Evolutionary conservation across 2,888 invertebrate genomes (phyloP), one percentile per base, ranked within the genome.

Genomic region (Heliconius ismenius): DNA sequence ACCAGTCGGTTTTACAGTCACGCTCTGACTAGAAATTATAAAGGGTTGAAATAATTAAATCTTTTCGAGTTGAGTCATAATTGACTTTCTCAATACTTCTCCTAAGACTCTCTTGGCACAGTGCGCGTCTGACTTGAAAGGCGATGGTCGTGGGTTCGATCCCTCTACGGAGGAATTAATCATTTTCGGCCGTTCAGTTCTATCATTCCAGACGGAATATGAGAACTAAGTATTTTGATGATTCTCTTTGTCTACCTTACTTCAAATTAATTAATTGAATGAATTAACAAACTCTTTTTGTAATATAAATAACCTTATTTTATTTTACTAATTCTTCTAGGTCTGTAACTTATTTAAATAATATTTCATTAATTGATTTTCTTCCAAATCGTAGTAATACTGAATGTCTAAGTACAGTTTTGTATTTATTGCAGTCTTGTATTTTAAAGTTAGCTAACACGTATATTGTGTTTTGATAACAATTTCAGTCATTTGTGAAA

Each of bases 401-500:
- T 75, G 73, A 75, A 76, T 73, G 78, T 73, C 28, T 63, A 78
- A 74, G 70, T 76, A 75, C 75, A 73, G 70, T 79, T 78, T 77
- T 76, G 81, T 83, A 83, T 83, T 84, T 83, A 92, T 91, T 91
- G 86, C 87, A 90, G 87, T 90, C 88, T 86, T 89, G 88, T 92
- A 92, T 90, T 87, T 87, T 92, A 93, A 91, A 87, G 86, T 91
- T 91, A 93, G 91, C 90, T 89, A 89, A 92, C 91, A 91, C 92
- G 90, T 91, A 86, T 90, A 90, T 91, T 92, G 92, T 93, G 92
- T 93, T 92, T 92, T 90, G 88, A 92, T 93, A 92, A 92, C 90
- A 88, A 91, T 92, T 93, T 92, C 92, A 94, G 93, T 93, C 93
- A 93, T 92, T 90, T 92, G 92, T 92, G 92, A 90, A 87, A 86